Evolutionary conservation across 2,888 invertebrate species (phyloP), one percentile per base, ranked within the genome.

Genomic region (Formica aserva): DNA sequence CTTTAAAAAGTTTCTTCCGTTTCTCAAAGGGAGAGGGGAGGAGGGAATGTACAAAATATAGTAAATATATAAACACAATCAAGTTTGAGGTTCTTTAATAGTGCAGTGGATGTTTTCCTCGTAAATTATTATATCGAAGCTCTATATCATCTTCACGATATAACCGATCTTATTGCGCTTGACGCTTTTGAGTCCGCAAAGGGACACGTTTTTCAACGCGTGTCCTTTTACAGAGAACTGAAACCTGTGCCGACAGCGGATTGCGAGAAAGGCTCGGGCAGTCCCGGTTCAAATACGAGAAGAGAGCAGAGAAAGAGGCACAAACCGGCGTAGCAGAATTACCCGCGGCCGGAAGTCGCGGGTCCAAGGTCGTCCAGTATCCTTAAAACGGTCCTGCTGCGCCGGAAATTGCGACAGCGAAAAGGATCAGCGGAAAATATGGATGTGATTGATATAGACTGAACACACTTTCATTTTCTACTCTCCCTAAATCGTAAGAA

Each of bases 291-390:
- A 60, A 86, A 83, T 32, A 63, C 86, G 78, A 93, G 95, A 84
- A 95, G 97, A 81, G 97, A 97, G 85, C 96, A 96, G 63, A 96
- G 96, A 88, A 97, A 96, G 92, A 97, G 97, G 91, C 97, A 97
- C 92, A 97, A 97, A 95, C 95, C 96, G 26, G 96, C 97, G 96
- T 97, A 97, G 92, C 94, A 93, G 91, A 92, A 92, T 92, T 88
- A 89, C 92, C 92, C 94, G 94, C 94, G 94, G 92, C 93, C 92
- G 82, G 93, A 93, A 87, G 93, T 93, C 92, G 92, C 93, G 94
- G 94, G 93, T 91, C 91, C 93, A 85, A 91, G 92, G 87, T 92
- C 94, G 81, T 91, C 93, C 85, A 93, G 91, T 88, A 92, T 93
- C 87, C 92, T 94, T 76, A 94, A 92, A 90, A 88, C 93, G 86